phyloP scores from a whole-genome alignment of 2,113 vertebrate species.

The Datnioides undecimradiatus region DNA sequence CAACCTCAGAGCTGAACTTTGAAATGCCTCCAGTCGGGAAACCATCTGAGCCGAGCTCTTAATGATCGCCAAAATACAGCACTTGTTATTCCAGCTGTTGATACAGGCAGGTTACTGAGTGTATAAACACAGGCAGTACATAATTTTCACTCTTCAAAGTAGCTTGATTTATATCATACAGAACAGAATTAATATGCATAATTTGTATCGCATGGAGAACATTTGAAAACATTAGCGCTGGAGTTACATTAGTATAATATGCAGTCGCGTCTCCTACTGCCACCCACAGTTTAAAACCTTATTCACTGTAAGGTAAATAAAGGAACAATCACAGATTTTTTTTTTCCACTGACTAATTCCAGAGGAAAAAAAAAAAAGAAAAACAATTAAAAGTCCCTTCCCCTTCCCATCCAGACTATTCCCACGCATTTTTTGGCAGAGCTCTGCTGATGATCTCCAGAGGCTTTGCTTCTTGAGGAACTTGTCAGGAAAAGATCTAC shows the following conservation, averaged over 20 bases:
- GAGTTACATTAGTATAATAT: conserved; percentile 47
- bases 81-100: conserved; percentile 86
- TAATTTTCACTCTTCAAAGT: conserved; percentile 76
- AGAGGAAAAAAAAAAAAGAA: conserved; percentile 83
- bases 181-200: conserved; percentile 74
- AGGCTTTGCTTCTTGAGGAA: conserved; percentile 93
- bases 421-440: conserved; percentile 98
- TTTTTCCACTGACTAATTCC: conserved; percentile 90
- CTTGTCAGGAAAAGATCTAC: conserved; percentile 97
- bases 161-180: conserved; percentile 77
- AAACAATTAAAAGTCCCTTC: conserved; percentile 89
- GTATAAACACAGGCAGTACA: conserved; percentile 75
- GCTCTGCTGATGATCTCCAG: conserved; percentile 92
- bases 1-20: conserved; percentile 78
- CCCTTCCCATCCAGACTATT: conserved; percentile 94
- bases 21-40: conserved; percentile 77
- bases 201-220: conserved; percentile 75
- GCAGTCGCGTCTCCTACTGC: conserved; percentile 49
- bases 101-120: conserved; percentile 77
- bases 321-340: conserved; percentile 84
- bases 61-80: conserved; percentile 82
- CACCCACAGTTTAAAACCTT: conserved; percentile 65
- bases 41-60: conserved; percentile 79
- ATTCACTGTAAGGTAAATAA: conserved; percentile 80
- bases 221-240: conserved; percentile 63